Evolutionary conservation across 2,888 invertebrate genomes (phyloP).

Genomic region (Orthosia cruda): DNA sequence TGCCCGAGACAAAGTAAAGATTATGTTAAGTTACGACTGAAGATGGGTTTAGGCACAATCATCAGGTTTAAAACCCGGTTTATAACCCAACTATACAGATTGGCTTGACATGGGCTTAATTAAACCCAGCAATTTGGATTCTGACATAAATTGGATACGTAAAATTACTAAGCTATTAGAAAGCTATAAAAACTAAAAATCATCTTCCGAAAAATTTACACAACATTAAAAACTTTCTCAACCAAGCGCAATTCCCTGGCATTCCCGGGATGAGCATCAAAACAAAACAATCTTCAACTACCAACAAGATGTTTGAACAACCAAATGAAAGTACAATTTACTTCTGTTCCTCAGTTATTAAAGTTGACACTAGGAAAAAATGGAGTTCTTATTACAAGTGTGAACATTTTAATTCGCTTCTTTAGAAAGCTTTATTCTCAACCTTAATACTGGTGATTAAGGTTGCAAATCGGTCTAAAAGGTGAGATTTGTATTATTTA

Average conservation of each 20-base stretch:
- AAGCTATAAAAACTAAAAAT: no score
- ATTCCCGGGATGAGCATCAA: background rate
- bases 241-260: background rate
- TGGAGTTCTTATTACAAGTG: conserved; percentile 31
- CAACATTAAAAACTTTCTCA: no score
- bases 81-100: no score
- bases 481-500: conserved; percentile 24
- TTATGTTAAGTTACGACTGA: no score
- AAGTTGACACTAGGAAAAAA: conserved; percentile 53
- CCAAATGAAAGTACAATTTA: conserved; percentile 45
- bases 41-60: no score
- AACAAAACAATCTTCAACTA: conserved; percentile 19
- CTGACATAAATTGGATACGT: no score
- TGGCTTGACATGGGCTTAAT: no score
- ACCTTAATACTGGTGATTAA: background rate
- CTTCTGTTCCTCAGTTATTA: conserved; percentile 47
- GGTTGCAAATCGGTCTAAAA: background rate
- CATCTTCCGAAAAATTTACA: no score
- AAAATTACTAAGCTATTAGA: no score
- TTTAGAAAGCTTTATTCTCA: background rate
- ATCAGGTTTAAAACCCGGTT: no score
- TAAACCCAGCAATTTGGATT: no score
- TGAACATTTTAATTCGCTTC: conserved; percentile 47
- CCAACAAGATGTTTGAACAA: conserved; percentile 34
- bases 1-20: no score